phyloP scores from a whole-genome alignment of 2,797 vertebrate species.

The Gouania willdenowi region DNA sequence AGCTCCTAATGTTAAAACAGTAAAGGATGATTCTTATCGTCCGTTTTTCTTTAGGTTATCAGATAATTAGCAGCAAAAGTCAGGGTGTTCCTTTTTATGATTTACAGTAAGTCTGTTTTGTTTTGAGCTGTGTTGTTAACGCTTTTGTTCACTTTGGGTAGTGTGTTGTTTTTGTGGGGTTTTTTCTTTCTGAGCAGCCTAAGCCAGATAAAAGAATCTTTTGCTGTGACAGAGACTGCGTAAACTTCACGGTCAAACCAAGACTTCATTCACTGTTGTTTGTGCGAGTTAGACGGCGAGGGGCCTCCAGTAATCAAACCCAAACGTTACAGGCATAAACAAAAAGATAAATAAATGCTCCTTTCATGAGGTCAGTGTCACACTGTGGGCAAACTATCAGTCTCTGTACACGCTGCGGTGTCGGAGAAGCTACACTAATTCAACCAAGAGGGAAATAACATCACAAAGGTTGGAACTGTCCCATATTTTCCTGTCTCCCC shows the following conservation, averaged over 20 bases:
- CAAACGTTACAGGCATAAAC: slow-evolving; percentile 61
- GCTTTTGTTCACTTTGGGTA: slow-evolving; percentile 32
- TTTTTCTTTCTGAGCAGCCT: slow-evolving; percentile 30
- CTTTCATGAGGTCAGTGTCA: slow-evolving; percentile 71
- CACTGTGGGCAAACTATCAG: slow-evolving; percentile 64
- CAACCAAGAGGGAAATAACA: slow-evolving; percentile 64
- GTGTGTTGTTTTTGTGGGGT: slow-evolving; percentile 35
- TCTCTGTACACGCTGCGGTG: slow-evolving; percentile 55
- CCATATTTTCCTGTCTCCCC: slow-evolving; percentile 46
- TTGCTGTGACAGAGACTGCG: slow-evolving; percentile 74
- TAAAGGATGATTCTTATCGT: slow-evolving; percentile 37
- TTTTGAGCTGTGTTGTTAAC: slow-evolving; percentile 28
- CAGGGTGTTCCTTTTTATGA: slow-evolving; percentile 47
- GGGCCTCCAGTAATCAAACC: slow-evolving; percentile 56
- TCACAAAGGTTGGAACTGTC: slow-evolving; percentile 59
- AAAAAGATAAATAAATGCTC: slow-evolving; percentile 71
- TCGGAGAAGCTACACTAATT: slow-evolving; percentile 70
- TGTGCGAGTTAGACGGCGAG: slow-evolving; percentile 66
- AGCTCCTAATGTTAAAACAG: slow-evolving; percentile 40
- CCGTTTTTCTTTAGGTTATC: slow-evolving; percentile 42
- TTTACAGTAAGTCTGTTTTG: slow-evolving; percentile 15
- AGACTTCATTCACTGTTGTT: slow-evolving; percentile 77
- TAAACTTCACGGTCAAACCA: slow-evolving; percentile 79
- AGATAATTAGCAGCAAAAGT: slow-evolving; percentile 70
- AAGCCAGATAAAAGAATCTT: slow-evolving; percentile 65